Percentiles rank a stretch among this genome's conserved stretches.
phyloP scores from a whole-genome alignment of 2,888 invertebrate species.

The Podabrus alpinus region DNA sequence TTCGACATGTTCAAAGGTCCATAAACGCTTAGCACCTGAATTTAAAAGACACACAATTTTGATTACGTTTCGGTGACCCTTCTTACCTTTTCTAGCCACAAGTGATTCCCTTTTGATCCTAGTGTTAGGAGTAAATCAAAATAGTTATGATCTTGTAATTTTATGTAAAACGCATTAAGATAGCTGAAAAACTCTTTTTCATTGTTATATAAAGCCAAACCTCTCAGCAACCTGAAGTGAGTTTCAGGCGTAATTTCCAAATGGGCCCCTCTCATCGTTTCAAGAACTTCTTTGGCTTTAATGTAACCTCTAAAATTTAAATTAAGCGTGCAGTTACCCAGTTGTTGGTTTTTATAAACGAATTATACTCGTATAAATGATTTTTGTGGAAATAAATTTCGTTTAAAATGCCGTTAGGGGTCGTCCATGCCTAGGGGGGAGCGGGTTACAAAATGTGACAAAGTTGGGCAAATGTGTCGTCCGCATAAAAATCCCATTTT shows the following conservation, averaged over 20 bases:
- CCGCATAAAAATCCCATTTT: too few species aligned
- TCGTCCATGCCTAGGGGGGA: too few species aligned
- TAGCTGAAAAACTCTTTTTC: slow-evolving; percentile 48
- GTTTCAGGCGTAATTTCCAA: slow-evolving; percentile 58
- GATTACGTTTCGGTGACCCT: background rate
- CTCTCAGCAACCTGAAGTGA: slow-evolving; percentile 57
- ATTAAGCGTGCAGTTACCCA: too few species aligned
- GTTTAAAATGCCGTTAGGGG: too few species aligned
- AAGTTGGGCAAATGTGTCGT: too few species aligned
- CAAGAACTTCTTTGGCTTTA: slow-evolving; percentile 58
- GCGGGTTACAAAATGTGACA: too few species aligned
- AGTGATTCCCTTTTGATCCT: slow-evolving; percentile 27
- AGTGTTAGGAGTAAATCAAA: slow-evolving; percentile 57
- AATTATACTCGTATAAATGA: too few species aligned
- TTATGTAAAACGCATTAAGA: slow-evolving; percentile 40
- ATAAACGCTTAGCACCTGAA: slow-evolving; percentile 30
- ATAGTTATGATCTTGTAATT: slow-evolving; percentile 47
- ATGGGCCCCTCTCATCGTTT: slow-evolving; percentile 63
- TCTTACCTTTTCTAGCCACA: slow-evolving; percentile 32
- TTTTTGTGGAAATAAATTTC: too few species aligned
- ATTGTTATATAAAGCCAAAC: slow-evolving; percentile 58
- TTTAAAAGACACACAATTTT: background rate
- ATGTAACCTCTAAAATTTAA: slow-evolving; percentile 47
- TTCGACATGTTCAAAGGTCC: slow-evolving; percentile 27
- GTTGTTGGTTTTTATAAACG: too few species aligned